A percentile compares a stretch with the other conserved stretches of the same genome.
Evolutionary conservation across 2,888 invertebrate genomes (phyloP).

Genomic region (Cataglyphis altisquamis): DNA sequence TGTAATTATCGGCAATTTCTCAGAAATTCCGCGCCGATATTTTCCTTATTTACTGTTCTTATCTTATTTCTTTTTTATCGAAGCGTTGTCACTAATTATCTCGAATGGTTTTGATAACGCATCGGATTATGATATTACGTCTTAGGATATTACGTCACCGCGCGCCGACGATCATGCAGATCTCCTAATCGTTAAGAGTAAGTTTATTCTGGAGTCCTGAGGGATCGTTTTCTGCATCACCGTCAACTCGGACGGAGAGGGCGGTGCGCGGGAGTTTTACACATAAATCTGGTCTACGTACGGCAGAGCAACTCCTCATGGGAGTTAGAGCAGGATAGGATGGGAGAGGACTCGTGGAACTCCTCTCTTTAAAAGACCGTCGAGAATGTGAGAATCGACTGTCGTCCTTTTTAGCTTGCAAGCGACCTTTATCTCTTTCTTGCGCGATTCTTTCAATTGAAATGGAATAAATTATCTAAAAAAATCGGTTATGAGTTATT

Average conservation of each 20-base stretch:
- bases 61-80: neutral
- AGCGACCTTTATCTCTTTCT: conserved; percentile 18
- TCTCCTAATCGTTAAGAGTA: conserved; percentile 80
- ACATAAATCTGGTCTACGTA: conserved; percentile 86
- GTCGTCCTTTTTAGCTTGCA: conserved; percentile 26
- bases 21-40: neutral
- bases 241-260: conserved; percentile 79
- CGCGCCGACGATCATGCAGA: conserved; percentile 78
- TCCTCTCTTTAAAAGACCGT: conserved; percentile 85
- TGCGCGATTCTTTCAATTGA: conserved; percentile 50
- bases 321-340: conserved; percentile 81
- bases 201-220: conserved; percentile 83
- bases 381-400: conserved; percentile 71
- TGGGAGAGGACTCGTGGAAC: conserved; percentile 82
- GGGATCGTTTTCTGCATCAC: conserved; percentile 83
- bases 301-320: conserved; percentile 81
- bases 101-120: neutral
- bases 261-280: conserved; percentile 83
- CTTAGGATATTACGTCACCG: conserved; percentile 13
- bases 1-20: neutral
- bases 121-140: conserved; percentile 46
- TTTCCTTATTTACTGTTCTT: neutral
- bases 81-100: neutral
- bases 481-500: neutral
- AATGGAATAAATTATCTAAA: neutral